Conservation (phyloP, 37 sponge, comb jelly and placozoan species). For the Tethya wilhelma region DNA sequence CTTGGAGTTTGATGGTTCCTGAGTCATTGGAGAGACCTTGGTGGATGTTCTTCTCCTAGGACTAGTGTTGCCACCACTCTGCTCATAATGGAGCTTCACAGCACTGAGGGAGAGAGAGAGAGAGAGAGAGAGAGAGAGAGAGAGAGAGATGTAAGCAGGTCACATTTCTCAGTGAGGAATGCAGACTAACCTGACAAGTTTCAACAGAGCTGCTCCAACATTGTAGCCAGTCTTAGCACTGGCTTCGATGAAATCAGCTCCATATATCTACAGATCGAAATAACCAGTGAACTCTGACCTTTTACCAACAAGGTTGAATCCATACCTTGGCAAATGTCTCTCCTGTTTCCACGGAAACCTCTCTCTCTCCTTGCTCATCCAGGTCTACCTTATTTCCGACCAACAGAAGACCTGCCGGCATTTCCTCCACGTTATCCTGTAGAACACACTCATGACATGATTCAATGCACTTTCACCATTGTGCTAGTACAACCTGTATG, state of each 20-base stretch:
- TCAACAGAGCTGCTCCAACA: constrained; percentile 47
- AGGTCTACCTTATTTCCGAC: constrained; percentile 77
- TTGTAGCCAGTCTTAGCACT: constrained; percentile 79
- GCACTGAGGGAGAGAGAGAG: no score
- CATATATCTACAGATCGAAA: constrained; percentile 30
- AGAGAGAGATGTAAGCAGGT: no score
- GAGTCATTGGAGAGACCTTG: no score
- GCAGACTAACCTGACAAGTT: constrained; percentile 49
- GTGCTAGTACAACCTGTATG: constrained; percentile 75
- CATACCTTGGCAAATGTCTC: constrained; percentile 71
- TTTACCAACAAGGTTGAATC: not conserved
- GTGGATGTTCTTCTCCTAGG: no score
- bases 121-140: no score
- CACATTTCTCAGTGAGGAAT: no score
- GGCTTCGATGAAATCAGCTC: constrained; percentile 60
- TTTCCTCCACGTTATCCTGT: constrained; percentile 47
- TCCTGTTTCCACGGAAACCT: constrained; percentile 65
- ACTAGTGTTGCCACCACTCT: no score
- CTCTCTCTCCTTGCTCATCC: constrained; percentile 38
- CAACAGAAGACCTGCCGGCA: constrained; percentile 60
- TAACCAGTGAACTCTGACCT: not conserved
- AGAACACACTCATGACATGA: no score
- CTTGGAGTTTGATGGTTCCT: constrained; percentile 1
- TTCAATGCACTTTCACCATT: no score
- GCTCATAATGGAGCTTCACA: no score